Base-by-base conservation (phyloP, 1,140 invertebrate genomes). In the Pogonomyrmex barbatus region DNA sequence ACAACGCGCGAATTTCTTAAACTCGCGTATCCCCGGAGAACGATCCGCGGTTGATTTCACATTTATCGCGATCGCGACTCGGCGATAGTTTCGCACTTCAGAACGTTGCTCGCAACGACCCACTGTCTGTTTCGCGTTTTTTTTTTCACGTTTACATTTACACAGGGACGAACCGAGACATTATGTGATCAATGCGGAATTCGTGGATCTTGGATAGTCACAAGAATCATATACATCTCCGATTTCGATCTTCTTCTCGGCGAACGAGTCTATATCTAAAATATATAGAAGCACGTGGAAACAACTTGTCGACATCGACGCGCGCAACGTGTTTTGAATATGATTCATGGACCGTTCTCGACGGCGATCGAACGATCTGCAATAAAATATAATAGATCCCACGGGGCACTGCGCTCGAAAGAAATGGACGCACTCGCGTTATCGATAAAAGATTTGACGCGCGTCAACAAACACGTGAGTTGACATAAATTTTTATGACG, bases 341-440 rank as follows among this genome's bases (percentile, higher is more conserved):
- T 12, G 78, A 9, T 33, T 52, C 14, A 56, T 24, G 24, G 24
- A 10, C 4, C 33, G 52, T 45, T 54, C 42, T 6, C 24, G 58
- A 24, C 2, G n/a, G 17, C 17, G 30, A 6, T 36, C 9, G 30
- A n/a, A 68, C 60, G 8, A 33, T 30, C 50, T 45, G 12, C 33
- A 24, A 24, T 24, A 24, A 24, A 24, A 24, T 24, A 24, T 24
- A 24, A 24, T 24, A 24, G 0, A 24, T 33, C 1, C 30, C 45
- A 1, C 30, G 47, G 3, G 62, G 39, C 56, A 62, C 42, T 30
- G 30, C 9, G 67, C 73, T 2, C 56, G 52, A 63, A 83, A 33
- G 39, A 4, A 42, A n/a, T 17, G n/a, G 36, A 62, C 2, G 78
- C 87, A 88, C 87, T 85, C 81, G 81, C 87, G 71, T 52, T 60